phyloP scores from a whole-genome alignment of 2,113 vertebrate species.

The Ctenodactylus gundi region DNA sequence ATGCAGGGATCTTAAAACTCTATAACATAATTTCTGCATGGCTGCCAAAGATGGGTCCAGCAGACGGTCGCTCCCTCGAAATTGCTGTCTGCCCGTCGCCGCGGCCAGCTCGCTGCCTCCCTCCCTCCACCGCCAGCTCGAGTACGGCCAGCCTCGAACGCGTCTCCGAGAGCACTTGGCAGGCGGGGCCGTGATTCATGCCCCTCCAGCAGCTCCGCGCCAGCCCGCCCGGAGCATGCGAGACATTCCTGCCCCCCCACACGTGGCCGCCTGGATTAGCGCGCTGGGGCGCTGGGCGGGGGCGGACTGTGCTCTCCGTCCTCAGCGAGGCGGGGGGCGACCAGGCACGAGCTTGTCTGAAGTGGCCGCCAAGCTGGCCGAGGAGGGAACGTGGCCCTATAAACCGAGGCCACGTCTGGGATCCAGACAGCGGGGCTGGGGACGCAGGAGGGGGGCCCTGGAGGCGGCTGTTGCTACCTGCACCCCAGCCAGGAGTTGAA shows the following conservation, averaged over 20 bases:
- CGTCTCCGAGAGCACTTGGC: constrained; percentile 71
- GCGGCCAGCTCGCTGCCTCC: constrained; percentile 31
- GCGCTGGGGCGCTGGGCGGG: constrained; percentile 53
- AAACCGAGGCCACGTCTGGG: constrained; percentile 64
- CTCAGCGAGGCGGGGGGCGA: constrained; percentile 19
- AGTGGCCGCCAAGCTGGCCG: constrained; percentile 68
- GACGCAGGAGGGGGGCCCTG: not conserved
- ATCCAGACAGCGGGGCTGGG: constrained; percentile 57
- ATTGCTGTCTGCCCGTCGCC: constrained; percentile 43
- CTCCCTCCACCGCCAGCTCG: constrained; percentile 33
- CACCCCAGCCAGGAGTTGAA: not conserved
- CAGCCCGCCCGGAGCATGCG: constrained; percentile 72
- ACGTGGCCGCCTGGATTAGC: constrained; percentile 55
- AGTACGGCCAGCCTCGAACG: constrained; percentile 66
- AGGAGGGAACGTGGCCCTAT: constrained; percentile 41
- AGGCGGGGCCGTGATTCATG: constrained; percentile 75
- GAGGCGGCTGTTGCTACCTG: constrained; percentile 55
- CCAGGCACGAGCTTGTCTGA: constrained; percentile 70
- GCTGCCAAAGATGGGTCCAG: constrained; percentile 26
- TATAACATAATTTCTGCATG: constrained; percentile 42
- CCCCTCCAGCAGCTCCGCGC: constrained; percentile 69
- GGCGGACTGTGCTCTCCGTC: constrained; percentile 47
- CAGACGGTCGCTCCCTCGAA: constrained; percentile 43
- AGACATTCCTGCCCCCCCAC: constrained; percentile 74
- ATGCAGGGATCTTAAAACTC: constrained; percentile 25